Conservation (phyloP, 2,888 invertebrate species). For the Pollenia amentaria region DNA sequence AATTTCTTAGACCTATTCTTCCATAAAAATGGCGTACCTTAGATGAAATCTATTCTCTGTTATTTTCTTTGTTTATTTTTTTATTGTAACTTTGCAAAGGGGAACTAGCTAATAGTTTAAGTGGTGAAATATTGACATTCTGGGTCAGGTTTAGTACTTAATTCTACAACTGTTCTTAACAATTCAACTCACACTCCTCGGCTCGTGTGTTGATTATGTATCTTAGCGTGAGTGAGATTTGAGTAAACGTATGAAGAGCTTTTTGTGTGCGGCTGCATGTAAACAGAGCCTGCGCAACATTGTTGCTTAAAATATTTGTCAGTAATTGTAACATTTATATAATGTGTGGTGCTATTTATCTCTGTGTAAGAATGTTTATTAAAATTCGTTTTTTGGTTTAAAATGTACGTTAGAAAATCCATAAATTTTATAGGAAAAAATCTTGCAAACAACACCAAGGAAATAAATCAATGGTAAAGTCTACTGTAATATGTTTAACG, state of each 20-base stretch:
- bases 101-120: conserved; percentile 69
- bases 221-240: conserved; percentile 29
- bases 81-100: conserved; percentile 14
- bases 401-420: conserved; percentile 17
- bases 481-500: conserved; percentile 1
- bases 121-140: conserved; percentile 68
- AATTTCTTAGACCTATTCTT: conserved; percentile 33
- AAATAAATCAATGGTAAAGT: conserved; percentile 37
- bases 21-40: conserved; percentile 42
- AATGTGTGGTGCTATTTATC: conserved; percentile 26
- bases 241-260: neutral
- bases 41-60: conserved; percentile 59
- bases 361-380: neutral
- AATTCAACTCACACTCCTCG: conserved; percentile 21
- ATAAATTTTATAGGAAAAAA: conserved; percentile 33
- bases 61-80: neutral
- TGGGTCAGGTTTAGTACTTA: conserved; percentile 64
- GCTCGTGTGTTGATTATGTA: conserved; percentile 43
- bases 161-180: neutral
- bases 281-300: conserved; percentile 41
- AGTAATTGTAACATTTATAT: conserved; percentile 67
- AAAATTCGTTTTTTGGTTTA: neutral
- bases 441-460: no score
- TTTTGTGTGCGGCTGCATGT: neutral
- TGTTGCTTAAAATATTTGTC: conserved; percentile 66